phyloP scores from a whole-genome alignment of 2,888 invertebrate genomes.

The Drosophila paranaensis region DNA sequence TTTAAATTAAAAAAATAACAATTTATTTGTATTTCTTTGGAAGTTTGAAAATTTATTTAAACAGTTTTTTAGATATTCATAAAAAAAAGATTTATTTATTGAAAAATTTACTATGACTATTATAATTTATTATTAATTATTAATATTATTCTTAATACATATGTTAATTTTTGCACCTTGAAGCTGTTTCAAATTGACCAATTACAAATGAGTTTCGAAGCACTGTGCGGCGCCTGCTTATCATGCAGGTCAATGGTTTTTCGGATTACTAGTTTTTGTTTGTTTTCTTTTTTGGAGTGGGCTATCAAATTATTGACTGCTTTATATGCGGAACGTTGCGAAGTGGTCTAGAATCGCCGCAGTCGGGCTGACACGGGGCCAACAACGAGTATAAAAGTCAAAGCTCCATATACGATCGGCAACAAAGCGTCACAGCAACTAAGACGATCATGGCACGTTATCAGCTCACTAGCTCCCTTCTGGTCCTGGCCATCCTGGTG shows the following conservation, averaged over 20 bases:
- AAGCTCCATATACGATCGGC: slow-evolving; percentile 49
- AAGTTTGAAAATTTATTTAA: too few species aligned
- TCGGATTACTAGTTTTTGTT: background rate
- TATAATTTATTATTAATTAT: too few species aligned
- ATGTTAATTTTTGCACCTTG: background rate
- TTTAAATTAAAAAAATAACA: too few species aligned
- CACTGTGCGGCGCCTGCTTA: slow-evolving; percentile 70
- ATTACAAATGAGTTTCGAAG: slow-evolving; percentile 17
- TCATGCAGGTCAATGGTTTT: slow-evolving; percentile 66
- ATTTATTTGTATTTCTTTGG: too few species aligned
- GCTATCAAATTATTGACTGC: slow-evolving; percentile 65
- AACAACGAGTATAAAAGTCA: slow-evolving; percentile 63
- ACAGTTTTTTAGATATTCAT: too few species aligned
- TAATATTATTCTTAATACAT: too few species aligned
- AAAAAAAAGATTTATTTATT: too few species aligned
- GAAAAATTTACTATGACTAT: too few species aligned
- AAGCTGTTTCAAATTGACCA: background rate
- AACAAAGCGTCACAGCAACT: slow-evolving; percentile 58
- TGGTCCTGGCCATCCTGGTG: slow-evolving; percentile 56
- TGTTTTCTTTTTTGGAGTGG: slow-evolving; percentile 19
- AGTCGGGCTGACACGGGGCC: slow-evolving; percentile 36
- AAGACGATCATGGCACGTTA: slow-evolving; percentile 64
- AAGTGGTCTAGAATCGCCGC: slow-evolving; percentile 56
- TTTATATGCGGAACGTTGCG: slow-evolving; percentile 66
- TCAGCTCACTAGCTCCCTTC: slow-evolving; percentile 48